Evolutionary conservation across 2,888 invertebrate species (phyloP), one percentile per base, ranked within the genome.

Genomic region (Conistra vaccinii): DNA sequence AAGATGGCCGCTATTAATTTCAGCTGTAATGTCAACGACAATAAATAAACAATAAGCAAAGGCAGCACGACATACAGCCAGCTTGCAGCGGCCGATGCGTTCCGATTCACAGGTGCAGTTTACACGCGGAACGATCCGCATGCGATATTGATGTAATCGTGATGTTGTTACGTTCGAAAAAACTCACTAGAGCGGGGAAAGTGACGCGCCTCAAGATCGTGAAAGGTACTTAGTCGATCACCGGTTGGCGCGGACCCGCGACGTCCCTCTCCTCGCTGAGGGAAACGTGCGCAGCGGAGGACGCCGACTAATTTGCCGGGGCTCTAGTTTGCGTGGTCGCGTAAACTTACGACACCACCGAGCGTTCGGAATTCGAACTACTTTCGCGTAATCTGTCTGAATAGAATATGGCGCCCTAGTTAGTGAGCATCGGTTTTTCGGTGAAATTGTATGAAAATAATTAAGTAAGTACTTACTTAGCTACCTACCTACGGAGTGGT

Each of bases 61-160:
- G 86, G 76, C 75, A 85, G 53, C 66, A 55, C 81, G 63, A 60
- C 62, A 69, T 72, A 58, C 78, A 76, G 81, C 77, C 83, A 81
- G 69, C 63, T 51, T 53, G 69, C 66, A 70, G 73, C 61, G 81
- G 69, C 66, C 84, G 85, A 85, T 83, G 87, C 90, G 89, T 92
- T 92, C 90, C 90, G 89, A 90, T 91, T 91, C 90, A 90, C 92
- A 94, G 92, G 93, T 92, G 93, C 91, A 89, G 87, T 87, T 72
- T 91, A 90, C 89, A 93, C 91, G 90, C 94, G 94, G 93, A 95
- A 94, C 93, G 91, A 92, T 93, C 91, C 91, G 91, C 94, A 94
- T 94, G 94, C 93, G 91, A 93, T 94, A 95, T 96, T 96, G 95
- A 96, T 95, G 96, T 95, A 96, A 96, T 94, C 94, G 91, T 90